Conservation (phyloP, 2,888 invertebrate genomes). For the Athetis lepigone region DNA sequence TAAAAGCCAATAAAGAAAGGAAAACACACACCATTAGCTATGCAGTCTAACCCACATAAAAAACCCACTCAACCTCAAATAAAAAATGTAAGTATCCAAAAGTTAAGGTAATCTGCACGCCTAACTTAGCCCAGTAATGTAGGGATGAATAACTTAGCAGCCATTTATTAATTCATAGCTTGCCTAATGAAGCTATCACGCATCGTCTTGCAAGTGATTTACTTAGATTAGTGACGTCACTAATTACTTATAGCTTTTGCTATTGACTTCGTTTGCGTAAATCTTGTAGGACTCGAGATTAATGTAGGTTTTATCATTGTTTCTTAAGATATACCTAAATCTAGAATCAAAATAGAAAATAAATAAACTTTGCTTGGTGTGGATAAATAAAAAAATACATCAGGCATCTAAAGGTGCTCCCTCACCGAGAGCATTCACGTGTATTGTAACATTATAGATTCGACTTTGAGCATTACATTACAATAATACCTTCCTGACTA, state of each 20-base stretch:
- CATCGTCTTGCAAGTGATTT: slow-evolving; percentile 27
- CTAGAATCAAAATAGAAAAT: no score
- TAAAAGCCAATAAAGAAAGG: background rate
- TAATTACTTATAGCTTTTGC: slow-evolving; percentile 16
- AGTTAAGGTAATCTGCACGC: slow-evolving; percentile 2
- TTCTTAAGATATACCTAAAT: no score
- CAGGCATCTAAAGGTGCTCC: no score
- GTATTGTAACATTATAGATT: no score
- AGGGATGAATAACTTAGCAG: slow-evolving; percentile 35
- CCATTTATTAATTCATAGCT: slow-evolving; percentile 42
- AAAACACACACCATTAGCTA: background rate
- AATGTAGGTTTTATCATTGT: no score
- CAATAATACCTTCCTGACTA: no score
- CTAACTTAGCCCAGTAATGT: slow-evolving; percentile 18
- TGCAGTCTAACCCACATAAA: background rate
- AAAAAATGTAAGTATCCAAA: slow-evolving; percentile 4
- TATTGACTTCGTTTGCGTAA: no score
- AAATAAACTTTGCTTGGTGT: no score
- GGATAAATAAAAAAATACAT: no score
- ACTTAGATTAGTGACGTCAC: slow-evolving; percentile 28
- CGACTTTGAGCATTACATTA: no score
- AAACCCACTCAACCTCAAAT: slow-evolving; percentile 11
- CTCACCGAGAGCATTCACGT: no score
- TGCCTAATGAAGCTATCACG: slow-evolving; percentile 35
- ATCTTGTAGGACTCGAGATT: no score